Evolutionary conservation across 2,113 vertebrate genomes (phyloP).

Genomic region (Sula dactylatra): DNA sequence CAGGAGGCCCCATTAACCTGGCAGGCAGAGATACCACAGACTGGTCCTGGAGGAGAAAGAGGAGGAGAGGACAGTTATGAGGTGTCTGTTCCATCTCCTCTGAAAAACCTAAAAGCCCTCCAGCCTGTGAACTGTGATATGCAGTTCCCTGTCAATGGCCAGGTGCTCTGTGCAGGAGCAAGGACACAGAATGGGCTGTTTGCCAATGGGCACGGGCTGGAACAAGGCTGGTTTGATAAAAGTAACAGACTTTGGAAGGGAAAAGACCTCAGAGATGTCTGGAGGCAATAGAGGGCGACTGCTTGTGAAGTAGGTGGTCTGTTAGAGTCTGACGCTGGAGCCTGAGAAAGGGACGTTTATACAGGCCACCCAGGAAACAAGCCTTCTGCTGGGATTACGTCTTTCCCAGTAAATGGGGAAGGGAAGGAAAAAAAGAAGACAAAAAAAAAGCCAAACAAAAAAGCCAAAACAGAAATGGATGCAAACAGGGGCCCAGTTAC

Average conservation of each 20-base stretch:
- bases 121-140: background rate
- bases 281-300: background rate
- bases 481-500: background rate
- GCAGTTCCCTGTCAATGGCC: background rate
- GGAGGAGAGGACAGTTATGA: background rate
- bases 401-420: background rate
- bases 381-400: background rate
- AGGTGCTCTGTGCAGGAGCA: background rate
- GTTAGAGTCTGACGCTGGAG: background rate
- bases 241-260: background rate
- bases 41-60: background rate
- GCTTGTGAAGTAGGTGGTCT: background rate
- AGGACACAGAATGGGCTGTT: background rate
- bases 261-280: background rate
- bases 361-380: background rate
- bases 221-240: background rate
- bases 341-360: background rate
- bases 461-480: background rate
- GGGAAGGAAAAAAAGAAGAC: fast-evolving
- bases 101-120: background rate
- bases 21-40: background rate
- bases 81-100: background rate
- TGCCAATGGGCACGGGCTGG: background rate
- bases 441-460: no score
- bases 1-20: background rate